Evolutionary conservation across 2,888 invertebrate genomes (phyloP), one percentile per base, ranked within the genome.

Genomic region (Philaethria dido): DNA sequence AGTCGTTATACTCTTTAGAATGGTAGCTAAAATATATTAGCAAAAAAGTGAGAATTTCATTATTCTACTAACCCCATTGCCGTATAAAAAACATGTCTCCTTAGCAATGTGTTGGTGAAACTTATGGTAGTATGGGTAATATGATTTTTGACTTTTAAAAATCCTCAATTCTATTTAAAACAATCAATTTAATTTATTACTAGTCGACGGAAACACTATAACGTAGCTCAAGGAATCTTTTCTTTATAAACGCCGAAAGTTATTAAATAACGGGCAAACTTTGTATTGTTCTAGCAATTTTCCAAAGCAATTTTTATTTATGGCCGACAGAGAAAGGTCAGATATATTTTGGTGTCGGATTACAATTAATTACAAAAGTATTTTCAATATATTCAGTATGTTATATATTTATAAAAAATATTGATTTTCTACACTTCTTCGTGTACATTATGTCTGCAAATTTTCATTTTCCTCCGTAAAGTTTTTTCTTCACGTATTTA

Each of bases 271-370:
- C 59, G 60, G 55, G 16, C 18, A 50, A 65, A 66, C 64, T 71
- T 69, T 69, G 64, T 52, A 55, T 62, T 61, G 48, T 69, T 54
- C 44, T 66, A 62, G 59, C 59, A 61, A 62, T 66, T 71, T 66
- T 66, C 47, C 61, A 54, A 64, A 69, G 68, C 54, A 66, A 57
- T 68, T 71, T 68, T 61, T 60, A 52, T 69, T 71, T 68, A 61
- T 63, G 47, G 61, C 52, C 25, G 45, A 60, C 33, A 45, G 16
- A 25, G n/a, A 25, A 42, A 52, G 39, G 42, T 47, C 39, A 16
- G 13, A 57, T 42, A 57, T n/a, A 57, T 42, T 57, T 57, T 39
- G 25, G 57, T n/a, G n/a, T 42, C 42, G 39, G 39, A 42, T 57
- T 42, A 36, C 16, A 25, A 42, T 57, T 42, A 25, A 57, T 42